Evolutionary conservation across 1,140 invertebrate species (phyloP).

Genomic region (Mylabris phalerata): DNA sequence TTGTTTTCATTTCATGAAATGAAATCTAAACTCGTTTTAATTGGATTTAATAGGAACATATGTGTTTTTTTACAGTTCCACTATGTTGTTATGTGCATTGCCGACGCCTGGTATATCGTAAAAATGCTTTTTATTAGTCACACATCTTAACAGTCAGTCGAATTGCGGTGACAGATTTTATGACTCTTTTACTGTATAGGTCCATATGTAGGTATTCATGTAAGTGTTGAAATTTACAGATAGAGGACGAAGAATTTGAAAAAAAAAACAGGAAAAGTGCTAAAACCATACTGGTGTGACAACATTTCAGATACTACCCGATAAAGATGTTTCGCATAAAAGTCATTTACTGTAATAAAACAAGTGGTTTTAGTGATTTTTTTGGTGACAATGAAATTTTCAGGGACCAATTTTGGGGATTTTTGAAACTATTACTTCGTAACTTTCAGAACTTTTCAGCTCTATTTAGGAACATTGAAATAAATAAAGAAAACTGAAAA

Average conservation of each 20-base stretch:
- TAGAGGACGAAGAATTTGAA: neutral
- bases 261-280: too few species aligned
- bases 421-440: too few species aligned
- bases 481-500: too few species aligned
- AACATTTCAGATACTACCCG: too few species aligned
- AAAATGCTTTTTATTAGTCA: conserved; percentile 10
- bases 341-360: too few species aligned
- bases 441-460: too few species aligned
- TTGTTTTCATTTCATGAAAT: neutral
- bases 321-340: too few species aligned
- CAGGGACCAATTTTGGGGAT: too few species aligned
- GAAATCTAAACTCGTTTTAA: conserved; percentile 5
- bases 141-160: conserved; percentile 16
- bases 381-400: too few species aligned
- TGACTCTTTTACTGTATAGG: conserved; percentile 15
- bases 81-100: neutral
- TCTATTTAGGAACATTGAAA: too few species aligned
- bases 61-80: conserved; percentile 1
- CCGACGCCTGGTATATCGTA: conserved; percentile 14
- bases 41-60: conserved; percentile 13
- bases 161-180: conserved; percentile 24
- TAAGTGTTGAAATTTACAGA: conserved; percentile 1
- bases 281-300: too few species aligned
- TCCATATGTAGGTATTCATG: conserved; percentile 15
- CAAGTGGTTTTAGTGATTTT: too few species aligned